Evolutionary conservation across 2,113 vertebrate species (phyloP), one percentile per base, ranked within the genome.

Genomic region (Centropristis striata): DNA sequence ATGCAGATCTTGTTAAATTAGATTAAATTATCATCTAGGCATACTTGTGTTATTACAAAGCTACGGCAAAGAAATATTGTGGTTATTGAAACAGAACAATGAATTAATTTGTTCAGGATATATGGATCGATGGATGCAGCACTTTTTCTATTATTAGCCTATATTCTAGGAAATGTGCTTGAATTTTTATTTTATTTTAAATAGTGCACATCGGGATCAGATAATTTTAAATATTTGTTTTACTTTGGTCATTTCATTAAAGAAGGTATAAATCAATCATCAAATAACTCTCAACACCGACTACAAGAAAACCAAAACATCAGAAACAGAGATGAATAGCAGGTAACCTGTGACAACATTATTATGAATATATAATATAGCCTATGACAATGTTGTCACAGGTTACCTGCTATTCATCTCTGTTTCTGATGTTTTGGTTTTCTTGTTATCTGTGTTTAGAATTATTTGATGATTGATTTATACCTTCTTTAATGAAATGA

Each of bases 201-300:
- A n/a, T n/a, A n/a, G n/a, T n/a, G n/a, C n/a, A n/a, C n/a, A n/a
- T n/a, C n/a, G n/a, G n/a, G n/a, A n/a, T n/a, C n/a, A n/a, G n/a
- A n/a, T n/a, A n/a, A 58, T 69, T 7, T 49, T 36, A 42, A 53
- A 42, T 27, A 37, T 66, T n/a, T 59, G 1, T 20, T 36, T 75
- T 7, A 36, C 23, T 28, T 18, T 23, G 14, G 5, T 59, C 42
- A 28, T n/a, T 76, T 21, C 1, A 16, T 55, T 20, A 21, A 15
- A 37, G 32, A 32, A 49, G 15, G 18, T 18, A 47, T 7, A 21
- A 53, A 7, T 21, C 2, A 20, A 27, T 39, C 39, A 12, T 25
- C 21, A 25, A 39, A 37, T 36, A 18, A 9, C 42, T 20, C 2
- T 13, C 8, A 20, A 47, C 61, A 25, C 23, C 39, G 15, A 4